Percentiles rank a stretch among this genome's conserved stretches.
Evolutionary conservation across 2,113 vertebrate species (phyloP).

Genomic region (Rhea pennata): DNA sequence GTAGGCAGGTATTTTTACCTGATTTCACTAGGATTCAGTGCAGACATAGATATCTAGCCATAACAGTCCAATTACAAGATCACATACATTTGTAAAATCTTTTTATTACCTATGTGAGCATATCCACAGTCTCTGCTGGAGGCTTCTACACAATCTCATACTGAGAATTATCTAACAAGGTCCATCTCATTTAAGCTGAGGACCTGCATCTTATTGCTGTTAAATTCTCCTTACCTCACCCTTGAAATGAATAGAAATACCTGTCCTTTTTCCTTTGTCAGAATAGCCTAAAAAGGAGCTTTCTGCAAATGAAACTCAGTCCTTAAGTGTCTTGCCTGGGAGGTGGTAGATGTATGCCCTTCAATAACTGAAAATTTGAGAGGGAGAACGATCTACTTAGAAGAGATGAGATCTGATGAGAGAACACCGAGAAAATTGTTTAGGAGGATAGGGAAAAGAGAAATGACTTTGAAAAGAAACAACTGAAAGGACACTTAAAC

Average conservation of each 20-base stretch:
- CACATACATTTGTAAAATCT: not conserved
- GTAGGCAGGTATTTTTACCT: not conserved
- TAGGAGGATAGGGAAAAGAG: not conserved
- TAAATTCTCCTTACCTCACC: not conserved
- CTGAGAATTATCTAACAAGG: not conserved
- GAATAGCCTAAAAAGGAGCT: not conserved
- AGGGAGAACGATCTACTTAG: not conserved
- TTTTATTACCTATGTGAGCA: not conserved
- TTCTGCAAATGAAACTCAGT: not conserved
- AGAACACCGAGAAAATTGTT: not conserved
- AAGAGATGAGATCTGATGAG: not conserved
- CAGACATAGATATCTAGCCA: not conserved
- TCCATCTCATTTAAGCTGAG: not conserved
- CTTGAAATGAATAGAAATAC: not conserved
- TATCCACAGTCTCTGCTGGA: not conserved
- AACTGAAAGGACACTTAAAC: not conserved
- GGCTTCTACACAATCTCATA: not conserved
- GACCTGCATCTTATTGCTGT: not conserved
- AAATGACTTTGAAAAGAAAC: not conserved
- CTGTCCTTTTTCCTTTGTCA: not conserved
- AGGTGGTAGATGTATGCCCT: not conserved
- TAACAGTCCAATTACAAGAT: not conserved
- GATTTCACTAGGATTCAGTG: not conserved
- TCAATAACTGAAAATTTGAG: not conserved
- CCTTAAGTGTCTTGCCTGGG: not conserved